These are phyloP conservation scores for Acinonyx jubatus DNA, from an alignment of 2,113 vertebrate genomes.

Conservation along the genomic window DNA sequence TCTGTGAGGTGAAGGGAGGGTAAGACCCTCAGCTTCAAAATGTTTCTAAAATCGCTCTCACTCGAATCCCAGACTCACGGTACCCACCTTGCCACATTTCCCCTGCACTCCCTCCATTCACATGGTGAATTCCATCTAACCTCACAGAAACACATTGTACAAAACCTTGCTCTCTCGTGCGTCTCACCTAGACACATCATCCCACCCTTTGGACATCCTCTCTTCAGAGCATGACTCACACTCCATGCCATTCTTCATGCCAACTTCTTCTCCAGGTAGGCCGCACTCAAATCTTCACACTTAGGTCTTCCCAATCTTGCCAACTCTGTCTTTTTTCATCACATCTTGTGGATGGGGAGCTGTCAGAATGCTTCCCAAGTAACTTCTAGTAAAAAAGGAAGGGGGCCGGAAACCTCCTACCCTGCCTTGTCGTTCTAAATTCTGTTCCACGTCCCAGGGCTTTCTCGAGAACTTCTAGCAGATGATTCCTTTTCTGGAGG, in stretches of 20 bases:
- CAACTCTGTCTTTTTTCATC: background rate
- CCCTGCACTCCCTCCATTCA: background rate
- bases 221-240: background rate
- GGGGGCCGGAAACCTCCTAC: background rate
- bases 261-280: background rate
- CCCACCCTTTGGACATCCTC: background rate
- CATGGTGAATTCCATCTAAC: background rate
- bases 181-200: background rate
- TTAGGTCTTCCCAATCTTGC: background rate
- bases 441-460: background rate
- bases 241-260: background rate
- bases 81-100: background rate
- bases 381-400: background rate
- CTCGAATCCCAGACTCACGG: background rate
- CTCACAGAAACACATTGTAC: background rate
- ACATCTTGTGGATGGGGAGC: background rate
- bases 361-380: background rate
- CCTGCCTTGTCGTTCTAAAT: background rate
- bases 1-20: background rate
- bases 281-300: background rate
- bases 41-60: background rate
- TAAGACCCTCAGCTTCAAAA: background rate
- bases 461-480: background rate
- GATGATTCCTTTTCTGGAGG: background rate
- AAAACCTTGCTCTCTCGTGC: background rate